Conservation (phyloP, 2,113 vertebrate species). For the Athene cunicularia region DNA sequence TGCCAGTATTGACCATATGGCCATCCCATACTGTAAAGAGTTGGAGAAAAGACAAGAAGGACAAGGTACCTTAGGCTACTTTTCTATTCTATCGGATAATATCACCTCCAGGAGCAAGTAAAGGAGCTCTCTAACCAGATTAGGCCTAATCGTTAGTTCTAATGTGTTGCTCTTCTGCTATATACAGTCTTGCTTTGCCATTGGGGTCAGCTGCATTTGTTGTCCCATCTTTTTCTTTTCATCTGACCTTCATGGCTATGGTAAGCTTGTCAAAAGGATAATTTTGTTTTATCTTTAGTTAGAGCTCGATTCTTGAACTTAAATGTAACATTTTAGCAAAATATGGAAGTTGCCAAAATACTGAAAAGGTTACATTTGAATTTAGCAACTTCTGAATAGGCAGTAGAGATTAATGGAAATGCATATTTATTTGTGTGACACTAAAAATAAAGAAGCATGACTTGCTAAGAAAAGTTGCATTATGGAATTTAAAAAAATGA, state of each 20-base stretch:
- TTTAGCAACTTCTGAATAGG: neutral
- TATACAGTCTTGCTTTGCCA: neutral
- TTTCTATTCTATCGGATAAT: neutral
- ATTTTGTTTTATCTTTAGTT: neutral
- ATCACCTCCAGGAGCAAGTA: neutral
- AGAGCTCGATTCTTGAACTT: neutral
- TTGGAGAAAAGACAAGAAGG: neutral
- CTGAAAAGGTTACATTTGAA: neutral
- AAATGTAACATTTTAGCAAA: neutral
- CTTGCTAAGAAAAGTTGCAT: neutral
- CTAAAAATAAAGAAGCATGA: neutral
- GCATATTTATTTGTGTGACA: neutral
- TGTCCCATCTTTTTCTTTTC: neutral
- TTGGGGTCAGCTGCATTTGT: neutral
- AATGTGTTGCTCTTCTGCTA: neutral
- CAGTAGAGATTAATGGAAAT: neutral
- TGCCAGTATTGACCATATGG: neutral
- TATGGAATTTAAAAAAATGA: neutral
- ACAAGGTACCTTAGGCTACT: neutral
- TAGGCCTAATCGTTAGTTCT: neutral
- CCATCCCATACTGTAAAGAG: neutral
- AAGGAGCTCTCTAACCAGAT: neutral
- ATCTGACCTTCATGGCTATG: neutral
- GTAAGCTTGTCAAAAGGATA: neutral
- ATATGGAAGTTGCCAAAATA: neutral